Conservation (phyloP, 2,113 vertebrate genomes). For the Alexandromys fortis region DNA sequence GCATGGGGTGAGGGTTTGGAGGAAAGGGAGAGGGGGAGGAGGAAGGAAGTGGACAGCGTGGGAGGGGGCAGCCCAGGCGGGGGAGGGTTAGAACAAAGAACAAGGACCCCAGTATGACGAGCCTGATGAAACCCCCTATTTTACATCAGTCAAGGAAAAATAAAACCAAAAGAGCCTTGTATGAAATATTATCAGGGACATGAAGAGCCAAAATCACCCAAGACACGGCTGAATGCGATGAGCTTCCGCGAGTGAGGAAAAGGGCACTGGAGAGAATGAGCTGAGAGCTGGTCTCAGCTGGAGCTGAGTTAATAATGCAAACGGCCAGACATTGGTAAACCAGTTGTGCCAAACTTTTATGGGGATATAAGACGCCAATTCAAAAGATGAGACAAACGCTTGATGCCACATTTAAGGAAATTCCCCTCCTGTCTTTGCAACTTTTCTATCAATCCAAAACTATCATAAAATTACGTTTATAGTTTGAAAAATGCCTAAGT, state of each 20-base stretch:
- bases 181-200: background rate
- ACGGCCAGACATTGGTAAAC: background rate
- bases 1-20: rapidly evolving
- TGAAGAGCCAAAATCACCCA: background rate
- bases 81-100: too few relatives aligned
- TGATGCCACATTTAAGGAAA: background rate
- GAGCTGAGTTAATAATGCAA: background rate
- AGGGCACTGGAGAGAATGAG: background rate
- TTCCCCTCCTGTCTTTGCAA: background rate
- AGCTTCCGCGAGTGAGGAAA: background rate
- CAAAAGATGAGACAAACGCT: background rate
- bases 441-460: background rate
- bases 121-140: background rate
- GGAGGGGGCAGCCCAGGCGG: too few relatives aligned
- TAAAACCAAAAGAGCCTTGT: background rate
- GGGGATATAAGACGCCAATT: background rate
- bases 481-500: background rate
- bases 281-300: background rate
- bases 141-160: background rate
- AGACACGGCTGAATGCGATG: background rate
- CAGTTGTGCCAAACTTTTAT: background rate
- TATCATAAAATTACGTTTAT: background rate
- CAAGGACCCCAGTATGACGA: background rate
- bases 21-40: background rate
- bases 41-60: too few relatives aligned